Percentiles rank a stretch among this genome's conserved stretches.
phyloP scores from a whole-genome alignment of 2,113 vertebrate species.

The Casuarius casuarius region DNA sequence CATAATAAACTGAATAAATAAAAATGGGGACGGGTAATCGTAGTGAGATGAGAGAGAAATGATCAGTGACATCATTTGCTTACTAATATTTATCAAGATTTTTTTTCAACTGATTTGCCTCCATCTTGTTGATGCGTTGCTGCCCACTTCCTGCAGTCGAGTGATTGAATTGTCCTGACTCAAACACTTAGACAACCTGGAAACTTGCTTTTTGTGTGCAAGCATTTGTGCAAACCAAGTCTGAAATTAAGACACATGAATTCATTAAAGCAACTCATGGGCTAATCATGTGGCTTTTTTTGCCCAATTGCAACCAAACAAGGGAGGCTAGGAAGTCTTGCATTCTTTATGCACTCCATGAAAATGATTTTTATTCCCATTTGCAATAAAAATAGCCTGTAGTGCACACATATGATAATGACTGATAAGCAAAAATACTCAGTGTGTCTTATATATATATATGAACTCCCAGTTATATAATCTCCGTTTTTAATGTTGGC shows the following conservation, averaged over 20 bases:
- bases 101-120: neutral
- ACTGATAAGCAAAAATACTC: neutral
- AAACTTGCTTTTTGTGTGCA: neutral
- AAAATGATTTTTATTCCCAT: neutral
- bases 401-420: neutral
- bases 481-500: neutral
- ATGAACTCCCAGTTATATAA: neutral
- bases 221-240: neutral
- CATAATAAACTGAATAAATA: neutral
- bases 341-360: neutral
- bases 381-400: neutral
- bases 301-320: neutral
- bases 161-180: neutral
- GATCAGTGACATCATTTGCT: neutral
- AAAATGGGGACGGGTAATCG: neutral
- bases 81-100: neutral
- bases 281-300: neutral
- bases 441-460: fast-evolving
- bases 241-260: neutral
- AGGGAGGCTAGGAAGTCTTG: neutral
- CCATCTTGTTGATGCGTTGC: neutral
- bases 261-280: neutral
- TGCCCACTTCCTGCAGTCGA: neutral
- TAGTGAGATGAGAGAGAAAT: neutral
- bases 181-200: neutral